Percentiles rank a stretch among this genome's conserved stretches.
These are phyloP conservation scores for Pollimyrus isidori DNA, from an alignment of 2,113 vertebrate species.

Conservation along the genomic window DNA sequence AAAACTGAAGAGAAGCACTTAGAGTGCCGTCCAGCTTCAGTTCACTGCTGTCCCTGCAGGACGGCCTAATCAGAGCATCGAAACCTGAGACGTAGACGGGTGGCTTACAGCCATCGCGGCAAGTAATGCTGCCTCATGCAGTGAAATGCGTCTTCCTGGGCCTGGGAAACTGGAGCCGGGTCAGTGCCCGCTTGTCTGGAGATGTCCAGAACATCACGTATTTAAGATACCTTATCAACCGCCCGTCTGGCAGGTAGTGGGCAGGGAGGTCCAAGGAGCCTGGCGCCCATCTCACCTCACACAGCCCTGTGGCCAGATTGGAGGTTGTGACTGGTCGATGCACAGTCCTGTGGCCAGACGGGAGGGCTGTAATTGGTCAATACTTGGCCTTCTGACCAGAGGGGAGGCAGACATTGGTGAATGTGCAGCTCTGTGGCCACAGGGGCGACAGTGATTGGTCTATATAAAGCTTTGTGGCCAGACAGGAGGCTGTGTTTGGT, in stretches of 20 bases:
- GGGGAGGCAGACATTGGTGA: not conserved
- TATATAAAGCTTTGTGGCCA: not conserved
- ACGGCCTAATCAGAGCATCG: not conserved
- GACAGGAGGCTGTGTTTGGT: not conserved
- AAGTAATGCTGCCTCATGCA: not conserved
- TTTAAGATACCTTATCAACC: not conserved
- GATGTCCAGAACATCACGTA: not conserved
- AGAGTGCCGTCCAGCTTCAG: not conserved
- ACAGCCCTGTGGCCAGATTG: not conserved
- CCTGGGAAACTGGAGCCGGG: not conserved
- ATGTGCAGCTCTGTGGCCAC: not conserved
- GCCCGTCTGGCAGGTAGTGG: not conserved
- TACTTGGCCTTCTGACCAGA: not conserved
- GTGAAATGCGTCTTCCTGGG: not conserved
- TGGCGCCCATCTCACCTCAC: not conserved
- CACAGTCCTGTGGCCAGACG: not conserved
- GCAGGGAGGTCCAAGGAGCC: not conserved
- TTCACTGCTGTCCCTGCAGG: not conserved
- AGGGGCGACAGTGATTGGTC: not conserved
- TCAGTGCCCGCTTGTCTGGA: not conserved
- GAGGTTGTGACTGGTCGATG: not conserved
- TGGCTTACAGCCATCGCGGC: not conserved
- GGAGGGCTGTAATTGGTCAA: not conserved
- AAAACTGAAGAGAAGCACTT: slow-evolving; percentile 1
- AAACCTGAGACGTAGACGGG: not conserved